phyloP scores from a whole-genome alignment of 2,797 vertebrate species.

The Hoplostethus mediterraneus region DNA sequence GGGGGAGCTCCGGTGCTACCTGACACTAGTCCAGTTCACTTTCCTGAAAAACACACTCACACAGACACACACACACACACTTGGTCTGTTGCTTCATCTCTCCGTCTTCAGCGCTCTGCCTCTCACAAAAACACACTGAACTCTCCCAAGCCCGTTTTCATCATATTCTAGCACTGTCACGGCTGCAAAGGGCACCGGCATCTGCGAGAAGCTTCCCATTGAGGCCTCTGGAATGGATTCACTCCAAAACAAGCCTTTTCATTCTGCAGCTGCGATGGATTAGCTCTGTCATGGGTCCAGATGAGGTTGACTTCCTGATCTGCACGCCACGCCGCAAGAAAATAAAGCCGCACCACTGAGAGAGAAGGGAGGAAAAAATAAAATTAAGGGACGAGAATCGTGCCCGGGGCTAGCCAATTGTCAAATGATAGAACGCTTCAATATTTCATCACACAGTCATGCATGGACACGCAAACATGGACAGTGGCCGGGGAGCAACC shows the following conservation, averaged over 20 bases:
- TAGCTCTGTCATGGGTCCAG: constrained; percentile 81
- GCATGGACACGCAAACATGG: constrained; percentile 77
- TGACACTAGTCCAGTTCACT: constrained; percentile 35
- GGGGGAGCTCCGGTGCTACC: neutral
- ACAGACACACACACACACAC: constrained; percentile 17
- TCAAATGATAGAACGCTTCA: constrained; percentile 73
- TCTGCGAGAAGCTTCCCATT: constrained; percentile 76
- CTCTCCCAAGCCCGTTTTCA: constrained; percentile 68
- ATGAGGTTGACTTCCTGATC: constrained; percentile 81
- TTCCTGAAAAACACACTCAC: constrained; percentile 10
- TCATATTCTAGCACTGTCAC: constrained; percentile 72
- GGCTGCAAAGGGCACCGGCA: constrained; percentile 73
- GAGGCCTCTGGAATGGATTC: constrained; percentile 76
- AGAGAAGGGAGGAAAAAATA: constrained; percentile 55
- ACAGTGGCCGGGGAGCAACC: constrained; percentile 65
- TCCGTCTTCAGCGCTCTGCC: constrained; percentile 42
- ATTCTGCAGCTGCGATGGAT: constrained; percentile 84
- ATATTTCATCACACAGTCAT: constrained; percentile 79
- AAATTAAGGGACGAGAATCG: constrained; percentile 56
- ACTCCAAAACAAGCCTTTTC: constrained; percentile 81
- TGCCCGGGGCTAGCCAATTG: constrained; percentile 35
- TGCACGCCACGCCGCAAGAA: constrained; percentile 54
- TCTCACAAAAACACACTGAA: constrained; percentile 61
- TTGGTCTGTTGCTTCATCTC: constrained; percentile 53
- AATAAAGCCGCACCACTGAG: constrained; percentile 63